Evolutionary conservation across 2,113 vertebrate genomes (phyloP), one percentile per base, ranked within the genome.

Genomic region (rabbit (Oryctolagus cuniculus)): DNA sequence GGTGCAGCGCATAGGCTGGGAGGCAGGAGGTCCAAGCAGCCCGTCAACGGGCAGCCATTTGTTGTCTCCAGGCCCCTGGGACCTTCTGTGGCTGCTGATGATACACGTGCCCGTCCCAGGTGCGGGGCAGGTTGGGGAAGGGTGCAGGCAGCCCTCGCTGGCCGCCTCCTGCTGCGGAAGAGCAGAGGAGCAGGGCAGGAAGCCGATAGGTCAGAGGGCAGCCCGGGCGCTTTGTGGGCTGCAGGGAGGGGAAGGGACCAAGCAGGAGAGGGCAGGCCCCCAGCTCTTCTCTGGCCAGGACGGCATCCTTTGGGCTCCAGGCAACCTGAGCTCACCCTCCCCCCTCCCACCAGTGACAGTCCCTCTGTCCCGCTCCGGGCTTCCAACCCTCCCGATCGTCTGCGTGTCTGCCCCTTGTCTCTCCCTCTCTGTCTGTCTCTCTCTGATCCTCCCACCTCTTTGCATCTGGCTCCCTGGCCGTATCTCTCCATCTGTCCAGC

Each of bases 1-100:
- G 89, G 96, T 97, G 94, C 31, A 90, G 96, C 79, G 22, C 51
- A 93, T 1, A 0, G 96, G 80, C 93, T 98, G 96, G 95, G 94
- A 74, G 98, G 97, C 98, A 97, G 98, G 97, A 98, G 96, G 90
- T 93, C 95, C 78, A 91, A 98, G 98, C 97, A 93, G 96, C 95
- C 97, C 97, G 94, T 97, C 98, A 97, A 97, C 94, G 87, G 98
- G 98, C 98, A 98, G 98, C 98, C 97, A 96, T 98, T 98, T 98
- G 98, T 97, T 97, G 97, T 98, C 98, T 97, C 97, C 94, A 92
- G 97, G 97, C 98, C 97, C 89, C 95, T 96, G 97, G 97, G 98
- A 97, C 97, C 96, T 96, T 97, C 96, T 83, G 97, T 95, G 96
- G 96, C 97, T 97, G 96, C 98, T 98, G 94, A 92, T 84, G 90